Base-by-base conservation (phyloP, 2,113 vertebrate species). In the Puma concolor region DNA sequence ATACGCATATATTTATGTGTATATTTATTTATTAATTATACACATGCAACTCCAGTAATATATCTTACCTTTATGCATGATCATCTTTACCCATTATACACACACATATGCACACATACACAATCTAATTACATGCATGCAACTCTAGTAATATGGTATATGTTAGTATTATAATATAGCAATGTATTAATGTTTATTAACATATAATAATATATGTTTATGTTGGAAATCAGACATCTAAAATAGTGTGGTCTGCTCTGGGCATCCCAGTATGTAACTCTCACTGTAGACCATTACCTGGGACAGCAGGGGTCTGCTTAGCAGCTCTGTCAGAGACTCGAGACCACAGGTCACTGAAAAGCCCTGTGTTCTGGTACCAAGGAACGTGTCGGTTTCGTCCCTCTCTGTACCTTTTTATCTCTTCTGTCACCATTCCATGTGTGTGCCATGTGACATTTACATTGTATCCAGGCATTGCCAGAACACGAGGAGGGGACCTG, bases 251-350 rank as follows among this genome's bases (percentile, higher is more conserved):
- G 9, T 60, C 16, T 14, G 1, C 27, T 54, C 19, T n/a, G 50
- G 8, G 16, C 7, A 0, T 23, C 33, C 50, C 5, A 21, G 36
- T 2, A 1, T 21, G 36, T 23, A n/a, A 6, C 36, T 52, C 29
- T 72, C 9, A 2, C 5, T 13, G 4, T 16, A 85, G 44, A 9
- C 7, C 2, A 0, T 8, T 16, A 13, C n/a, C 33, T 7, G 72
- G 60, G 38, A 17, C 4, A 16, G 10, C 1, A 0, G 9, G n/a
- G 48, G 41, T 79, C 81, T 17, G 48, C 64, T 87, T 3, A 23
- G n/a, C 4, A 17, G 6, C 63, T 17, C 82, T 67, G 33, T 7
- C 12, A 16, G n/a, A 44, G 25, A 66, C 36, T 4, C 5, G 66
- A 41, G 80, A 38, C 11, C 19, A 4, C 0, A 8, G 19, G 63